Percentiles rank a stretch among this genome's conserved stretches.
These are phyloP conservation scores for Cherax quadricarinatus DNA, from an alignment of 1,140 invertebrate genomes.

Conservation along the genomic window DNA sequence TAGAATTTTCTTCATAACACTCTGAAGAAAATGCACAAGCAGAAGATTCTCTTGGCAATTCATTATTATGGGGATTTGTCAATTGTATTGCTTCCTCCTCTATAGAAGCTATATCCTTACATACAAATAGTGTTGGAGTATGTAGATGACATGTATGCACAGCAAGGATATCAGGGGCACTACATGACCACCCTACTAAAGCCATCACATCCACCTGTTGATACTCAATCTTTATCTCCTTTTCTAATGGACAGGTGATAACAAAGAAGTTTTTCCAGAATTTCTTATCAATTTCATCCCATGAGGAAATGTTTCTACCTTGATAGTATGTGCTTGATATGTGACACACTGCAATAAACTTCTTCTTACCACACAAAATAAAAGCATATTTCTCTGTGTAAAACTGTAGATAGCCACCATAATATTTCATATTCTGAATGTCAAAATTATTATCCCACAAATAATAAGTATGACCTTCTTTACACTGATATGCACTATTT, in stretches of 20 bases:
- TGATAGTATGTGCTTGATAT: slow-evolving; percentile 9
- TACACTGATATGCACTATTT: not conserved
- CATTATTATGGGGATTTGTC: not conserved
- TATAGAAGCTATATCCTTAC: not conserved
- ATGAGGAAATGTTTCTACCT: slow-evolving; percentile 6
- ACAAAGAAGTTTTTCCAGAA: slow-evolving; percentile 14
- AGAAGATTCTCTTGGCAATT: not conserved
- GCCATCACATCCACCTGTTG: not conserved
- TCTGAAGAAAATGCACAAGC: not conserved
- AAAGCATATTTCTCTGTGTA: slow-evolving; percentile 9
- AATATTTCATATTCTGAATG: not conserved
- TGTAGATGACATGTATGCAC: slow-evolving; percentile 7
- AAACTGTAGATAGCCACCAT: slow-evolving; percentile 9
- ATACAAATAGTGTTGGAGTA: not conserved
- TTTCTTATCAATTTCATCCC: slow-evolving; percentile 4
- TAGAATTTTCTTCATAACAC: not conserved
- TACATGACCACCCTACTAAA: slow-evolving; percentile 7
- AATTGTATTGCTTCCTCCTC: not conserved
- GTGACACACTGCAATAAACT: not conserved
- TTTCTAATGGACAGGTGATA: slow-evolving; percentile 4
- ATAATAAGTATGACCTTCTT: not conserved
- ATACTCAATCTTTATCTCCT: not conserved
- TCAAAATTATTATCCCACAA: not conserved
- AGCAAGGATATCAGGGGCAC: slow-evolving; percentile 5
- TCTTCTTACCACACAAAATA: slow-evolving; percentile 16